phyloP scores from a whole-genome alignment of 23 tunicate species.

The Oikopleura dioica region DNA sequence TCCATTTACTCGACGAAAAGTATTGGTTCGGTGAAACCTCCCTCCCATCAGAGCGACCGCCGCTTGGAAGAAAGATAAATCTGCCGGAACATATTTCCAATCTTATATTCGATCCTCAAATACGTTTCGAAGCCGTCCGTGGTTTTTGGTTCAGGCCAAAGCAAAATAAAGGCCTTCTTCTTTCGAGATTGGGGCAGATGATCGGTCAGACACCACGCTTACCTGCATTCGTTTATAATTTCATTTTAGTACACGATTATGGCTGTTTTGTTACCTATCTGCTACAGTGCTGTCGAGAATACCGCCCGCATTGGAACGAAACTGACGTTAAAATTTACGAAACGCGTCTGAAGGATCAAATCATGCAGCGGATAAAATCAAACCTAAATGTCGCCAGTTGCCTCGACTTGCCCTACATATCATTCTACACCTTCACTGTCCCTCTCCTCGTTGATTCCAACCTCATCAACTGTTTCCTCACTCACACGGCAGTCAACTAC shows the following conservation, averaged over 20 bases:
- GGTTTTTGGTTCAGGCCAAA: neutral
- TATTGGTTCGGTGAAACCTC: neutral
- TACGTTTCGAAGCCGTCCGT: neutral
- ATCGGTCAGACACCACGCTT: too few relatives aligned
- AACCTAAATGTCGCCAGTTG: too few relatives aligned
- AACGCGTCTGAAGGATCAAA: neutral
- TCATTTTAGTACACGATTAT: neutral
- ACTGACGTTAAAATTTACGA: neutral
- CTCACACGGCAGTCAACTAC: too few relatives aligned
- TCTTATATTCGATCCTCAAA: neutral
- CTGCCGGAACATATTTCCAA: neutral
- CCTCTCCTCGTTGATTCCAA: too few relatives aligned
- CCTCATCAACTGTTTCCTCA: too few relatives aligned
- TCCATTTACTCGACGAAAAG: too few relatives aligned
- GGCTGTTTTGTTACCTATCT: conserved; percentile 1
- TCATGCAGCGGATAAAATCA: too few relatives aligned
- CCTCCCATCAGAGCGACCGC: neutral
- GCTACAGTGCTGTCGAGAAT: neutral
- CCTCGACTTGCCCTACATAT: too few relatives aligned
- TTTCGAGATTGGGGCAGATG: neutral
- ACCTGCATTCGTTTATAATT: neutral
- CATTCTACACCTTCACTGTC: too few relatives aligned
- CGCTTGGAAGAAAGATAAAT: neutral
- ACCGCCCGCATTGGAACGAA: neutral
- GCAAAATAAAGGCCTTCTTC: neutral